Percentiles rank a stretch among this genome's conserved stretches.
phyloP scores from a whole-genome alignment of 2,888 invertebrate genomes.

The Watsonalla binaria region DNA sequence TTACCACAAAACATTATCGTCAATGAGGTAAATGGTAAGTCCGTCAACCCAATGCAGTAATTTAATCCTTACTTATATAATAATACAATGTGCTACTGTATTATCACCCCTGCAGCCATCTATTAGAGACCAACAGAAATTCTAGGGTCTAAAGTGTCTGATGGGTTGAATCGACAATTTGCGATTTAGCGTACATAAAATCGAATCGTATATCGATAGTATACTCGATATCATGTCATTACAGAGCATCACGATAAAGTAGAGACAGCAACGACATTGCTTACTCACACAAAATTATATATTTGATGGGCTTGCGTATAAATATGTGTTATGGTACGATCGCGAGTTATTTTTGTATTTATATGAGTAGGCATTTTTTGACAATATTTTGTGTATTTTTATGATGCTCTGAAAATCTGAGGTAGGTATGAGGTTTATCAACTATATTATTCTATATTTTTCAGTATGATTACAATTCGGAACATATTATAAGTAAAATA shows the following conservation, averaged over 20 bases:
- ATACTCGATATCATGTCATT: conserved; percentile 65
- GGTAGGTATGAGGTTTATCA: too few relatives aligned
- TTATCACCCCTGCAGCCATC: conserved; percentile 26
- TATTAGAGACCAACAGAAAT: conserved; percentile 29
- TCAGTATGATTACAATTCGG: too few relatives aligned
- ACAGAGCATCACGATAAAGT: conserved; percentile 41
- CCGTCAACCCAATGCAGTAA: conserved; percentile 19
- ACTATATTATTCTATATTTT: too few relatives aligned
- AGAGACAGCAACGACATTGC: conserved; percentile 38
- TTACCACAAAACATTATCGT: not conserved
- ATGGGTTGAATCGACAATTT: conserved; percentile 63
- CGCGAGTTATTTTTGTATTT: too few relatives aligned
- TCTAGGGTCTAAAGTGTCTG: conserved; percentile 40
- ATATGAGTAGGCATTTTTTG: too few relatives aligned
- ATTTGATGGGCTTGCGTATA: conserved; percentile 1
- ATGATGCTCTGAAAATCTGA: too few relatives aligned
- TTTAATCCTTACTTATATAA: not conserved
- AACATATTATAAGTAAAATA: too few relatives aligned
- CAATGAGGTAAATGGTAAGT: conserved; percentile 6
- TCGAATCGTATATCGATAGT: conserved; percentile 57
- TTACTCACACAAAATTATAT: conserved; percentile 4
- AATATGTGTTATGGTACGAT: too few relatives aligned
- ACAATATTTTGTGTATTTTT: too few relatives aligned
- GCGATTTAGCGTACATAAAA: conserved; percentile 67
- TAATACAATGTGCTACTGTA: conserved; percentile 6